Conservation (phyloP, 2,113 vertebrate species). For the Eubucco bourcierii region DNA sequence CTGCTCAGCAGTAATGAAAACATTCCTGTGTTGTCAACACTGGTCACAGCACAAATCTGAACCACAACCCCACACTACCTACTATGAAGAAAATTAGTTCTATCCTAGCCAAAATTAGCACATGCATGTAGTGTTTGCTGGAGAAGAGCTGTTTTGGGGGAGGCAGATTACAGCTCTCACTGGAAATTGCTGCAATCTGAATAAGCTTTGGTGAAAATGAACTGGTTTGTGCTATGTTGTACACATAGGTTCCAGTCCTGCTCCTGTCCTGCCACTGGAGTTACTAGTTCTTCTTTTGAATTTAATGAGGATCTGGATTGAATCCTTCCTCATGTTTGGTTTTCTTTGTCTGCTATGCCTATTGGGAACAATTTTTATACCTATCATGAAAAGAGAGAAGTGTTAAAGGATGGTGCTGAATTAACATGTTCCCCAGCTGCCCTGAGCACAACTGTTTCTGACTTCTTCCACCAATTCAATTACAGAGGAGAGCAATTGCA, state of each 20-base stretch:
- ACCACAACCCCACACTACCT: neutral
- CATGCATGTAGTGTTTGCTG: neutral
- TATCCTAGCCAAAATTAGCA: neutral
- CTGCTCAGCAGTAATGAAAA: neutral
- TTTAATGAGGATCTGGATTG: conserved; percentile 1
- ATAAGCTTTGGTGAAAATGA: neutral
- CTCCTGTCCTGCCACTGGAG: neutral
- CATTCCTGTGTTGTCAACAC: neutral
- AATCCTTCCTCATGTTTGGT: neutral
- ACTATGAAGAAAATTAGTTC: neutral
- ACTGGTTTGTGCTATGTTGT: neutral
- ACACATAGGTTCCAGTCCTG: neutral
- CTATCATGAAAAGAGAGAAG: neutral
- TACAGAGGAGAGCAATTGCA: neutral
- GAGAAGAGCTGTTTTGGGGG: neutral
- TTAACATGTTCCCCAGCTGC: neutral
- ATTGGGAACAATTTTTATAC: neutral
- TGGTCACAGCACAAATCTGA: neutral
- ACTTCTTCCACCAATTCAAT: neutral
- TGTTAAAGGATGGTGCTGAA: neutral
- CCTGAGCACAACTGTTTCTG: neutral
- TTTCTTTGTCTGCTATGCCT: neutral
- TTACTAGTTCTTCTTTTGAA: neutral
- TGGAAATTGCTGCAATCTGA: neutral
- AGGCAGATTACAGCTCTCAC: neutral